phyloP scores from a whole-genome alignment of 1,140 invertebrate genomes.

The Sweltsa coloradensis region DNA sequence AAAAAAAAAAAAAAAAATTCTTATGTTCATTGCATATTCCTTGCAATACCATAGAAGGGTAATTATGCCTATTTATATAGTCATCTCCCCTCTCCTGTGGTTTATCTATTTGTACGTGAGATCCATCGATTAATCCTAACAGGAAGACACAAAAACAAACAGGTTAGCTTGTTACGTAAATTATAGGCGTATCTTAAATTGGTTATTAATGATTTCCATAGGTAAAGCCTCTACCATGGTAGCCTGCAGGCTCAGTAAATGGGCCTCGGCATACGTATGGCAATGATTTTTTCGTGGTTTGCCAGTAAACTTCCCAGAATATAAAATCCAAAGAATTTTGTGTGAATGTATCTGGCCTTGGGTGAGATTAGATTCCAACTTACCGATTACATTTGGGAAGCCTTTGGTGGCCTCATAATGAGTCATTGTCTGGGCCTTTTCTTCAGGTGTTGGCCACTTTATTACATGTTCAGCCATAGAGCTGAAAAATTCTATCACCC shows the following conservation, averaged over 20 bases:
- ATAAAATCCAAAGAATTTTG: too few relatives aligned
- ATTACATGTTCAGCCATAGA: neutral
- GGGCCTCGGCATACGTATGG: too few relatives aligned
- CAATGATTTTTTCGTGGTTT: too few relatives aligned
- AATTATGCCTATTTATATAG: conserved; percentile 19
- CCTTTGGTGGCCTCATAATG: neutral
- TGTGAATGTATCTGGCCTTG: too few relatives aligned
- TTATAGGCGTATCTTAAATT: too few relatives aligned
- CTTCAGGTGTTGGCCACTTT: neutral
- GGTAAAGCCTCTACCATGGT: too few relatives aligned
- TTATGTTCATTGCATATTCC: conserved; percentile 10
- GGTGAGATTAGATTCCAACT: too few relatives aligned
- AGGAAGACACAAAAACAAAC: too few relatives aligned
- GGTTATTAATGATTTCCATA: too few relatives aligned
- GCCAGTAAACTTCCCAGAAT: too few relatives aligned
- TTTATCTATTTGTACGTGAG: conserved; percentile 19
- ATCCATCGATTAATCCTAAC: conserved; percentile 20
- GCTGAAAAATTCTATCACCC: conserved; percentile 3
- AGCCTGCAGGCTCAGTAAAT: too few relatives aligned
- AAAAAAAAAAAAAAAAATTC: conserved; percentile 15
- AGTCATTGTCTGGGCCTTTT: neutral
- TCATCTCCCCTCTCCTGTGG: conserved; percentile 15
- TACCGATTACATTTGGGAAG: neutral
- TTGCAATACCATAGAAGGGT: conserved; percentile 17
- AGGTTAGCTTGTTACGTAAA: too few relatives aligned